phyloP scores from a whole-genome alignment of 1,140 invertebrate species.

The Drosophila auraria region DNA sequence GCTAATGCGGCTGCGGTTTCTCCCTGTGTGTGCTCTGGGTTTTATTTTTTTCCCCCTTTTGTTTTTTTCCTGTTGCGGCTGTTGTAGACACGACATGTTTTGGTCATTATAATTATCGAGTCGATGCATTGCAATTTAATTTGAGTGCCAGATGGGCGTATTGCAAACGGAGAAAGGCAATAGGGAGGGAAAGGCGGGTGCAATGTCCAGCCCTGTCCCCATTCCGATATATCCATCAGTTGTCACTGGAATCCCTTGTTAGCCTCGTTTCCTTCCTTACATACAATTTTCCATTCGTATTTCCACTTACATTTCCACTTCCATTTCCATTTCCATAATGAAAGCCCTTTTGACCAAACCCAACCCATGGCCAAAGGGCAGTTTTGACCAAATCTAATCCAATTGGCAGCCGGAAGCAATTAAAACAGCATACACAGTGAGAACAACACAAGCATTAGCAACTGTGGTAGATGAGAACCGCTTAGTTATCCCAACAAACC shows the following conservation, averaged over 20 bases:
- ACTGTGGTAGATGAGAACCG: slow-evolving; percentile 31
- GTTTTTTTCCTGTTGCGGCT: slow-evolving; percentile 1
- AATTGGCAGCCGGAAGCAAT: slow-evolving; percentile 45
- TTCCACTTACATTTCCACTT: neutral
- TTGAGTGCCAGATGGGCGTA: slow-evolving; percentile 46
- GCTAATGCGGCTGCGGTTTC: slow-evolving; percentile 48
- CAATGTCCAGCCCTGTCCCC: slow-evolving; percentile 33
- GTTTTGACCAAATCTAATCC: slow-evolving; percentile 46
- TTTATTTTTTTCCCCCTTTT: neutral
- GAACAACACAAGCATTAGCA: slow-evolving; percentile 28
- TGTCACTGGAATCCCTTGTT: slow-evolving; percentile 12
- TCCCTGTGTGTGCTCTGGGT: slow-evolving; percentile 3
- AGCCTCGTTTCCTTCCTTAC: neutral
- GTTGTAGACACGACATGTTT: slow-evolving; percentile 71
- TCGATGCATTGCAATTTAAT: slow-evolving; percentile 65
- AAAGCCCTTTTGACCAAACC: slow-evolving; percentile 1
- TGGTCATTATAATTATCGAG: slow-evolving; percentile 73
- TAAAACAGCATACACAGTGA: slow-evolving; percentile 34
- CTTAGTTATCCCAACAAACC: slow-evolving; percentile 33
- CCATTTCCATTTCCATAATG: slow-evolving; percentile 26
- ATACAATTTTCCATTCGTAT: slow-evolving; percentile 1
- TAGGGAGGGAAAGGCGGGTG: slow-evolving; percentile 2
- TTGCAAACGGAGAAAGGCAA: slow-evolving; percentile 5
- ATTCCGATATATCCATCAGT: slow-evolving; percentile 27
- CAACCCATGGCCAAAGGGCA: slow-evolving; percentile 8